phyloP scores from a whole-genome alignment of 2,888 invertebrate species.

The Piscicola geometra region DNA sequence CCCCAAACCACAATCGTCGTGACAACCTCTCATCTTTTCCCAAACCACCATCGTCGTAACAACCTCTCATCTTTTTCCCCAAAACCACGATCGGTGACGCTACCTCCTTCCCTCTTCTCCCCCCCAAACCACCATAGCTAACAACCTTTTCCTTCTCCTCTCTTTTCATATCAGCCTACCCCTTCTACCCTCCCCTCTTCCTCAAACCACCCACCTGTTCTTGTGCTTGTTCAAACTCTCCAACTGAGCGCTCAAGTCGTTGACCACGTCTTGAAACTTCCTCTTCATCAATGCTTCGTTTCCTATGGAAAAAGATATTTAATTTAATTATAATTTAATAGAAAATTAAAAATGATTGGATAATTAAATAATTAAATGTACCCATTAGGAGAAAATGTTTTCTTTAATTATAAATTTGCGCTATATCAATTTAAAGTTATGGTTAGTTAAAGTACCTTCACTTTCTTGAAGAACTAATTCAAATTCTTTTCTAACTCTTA shows the following conservation, averaged over 20 bases:
- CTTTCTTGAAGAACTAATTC: not conserved
- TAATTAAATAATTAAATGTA: too few relatives aligned
- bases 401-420: too few relatives aligned
- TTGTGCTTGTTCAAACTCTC: constrained; percentile 82
- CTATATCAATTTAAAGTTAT: too few relatives aligned
- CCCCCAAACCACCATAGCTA: too few relatives aligned
- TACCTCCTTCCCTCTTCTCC: too few relatives aligned
- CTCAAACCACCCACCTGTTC: constrained; percentile 19
- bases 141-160: too few relatives aligned
- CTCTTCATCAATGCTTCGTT: constrained; percentile 57
- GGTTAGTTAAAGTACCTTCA: not conserved
- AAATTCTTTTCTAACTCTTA: not conserved
- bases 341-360: too few relatives aligned
- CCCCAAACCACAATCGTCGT: not conserved
- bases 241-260: constrained; percentile 97
- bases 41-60: not conserved
- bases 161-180: too few relatives aligned
- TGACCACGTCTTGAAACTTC: constrained; percentile 96
- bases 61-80: too few relatives aligned
- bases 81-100: not conserved
- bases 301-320: not conserved
- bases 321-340: too few relatives aligned
- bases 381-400: too few relatives aligned
- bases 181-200: too few relatives aligned
- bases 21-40: not conserved